A percentile compares a stretch with the other conserved stretches of the same genome.
phyloP scores from a whole-genome alignment of 2,888 invertebrate genomes.

The Eupithecia dodoneata region DNA sequence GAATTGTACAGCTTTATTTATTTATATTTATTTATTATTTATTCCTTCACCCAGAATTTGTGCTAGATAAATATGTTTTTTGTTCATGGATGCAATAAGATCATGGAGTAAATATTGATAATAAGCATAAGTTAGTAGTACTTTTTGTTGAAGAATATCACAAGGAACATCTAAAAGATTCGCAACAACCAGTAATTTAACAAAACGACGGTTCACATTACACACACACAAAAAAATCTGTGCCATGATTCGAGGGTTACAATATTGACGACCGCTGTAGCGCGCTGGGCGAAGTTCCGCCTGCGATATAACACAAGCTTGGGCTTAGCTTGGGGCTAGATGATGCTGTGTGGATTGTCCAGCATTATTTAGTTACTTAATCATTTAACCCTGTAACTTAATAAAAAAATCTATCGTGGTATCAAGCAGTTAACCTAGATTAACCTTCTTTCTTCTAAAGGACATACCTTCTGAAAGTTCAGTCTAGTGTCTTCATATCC shows the following conservation, averaged over 20 bases:
- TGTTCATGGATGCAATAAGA: no score
- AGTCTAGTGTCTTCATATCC: slow-evolving; percentile 85
- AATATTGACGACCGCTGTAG: background rate
- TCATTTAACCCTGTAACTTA: background rate
- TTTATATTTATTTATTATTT: no score
- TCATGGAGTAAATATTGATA: no score
- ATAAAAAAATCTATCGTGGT: background rate
- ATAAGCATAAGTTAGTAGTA: background rate
- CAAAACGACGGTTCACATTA: background rate
- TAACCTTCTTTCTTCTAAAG: background rate
- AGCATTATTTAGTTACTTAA: no score
- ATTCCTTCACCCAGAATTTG: background rate
- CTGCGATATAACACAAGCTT: no score
- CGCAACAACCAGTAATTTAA: background rate
- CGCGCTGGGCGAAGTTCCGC: no score
- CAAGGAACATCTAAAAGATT: background rate
- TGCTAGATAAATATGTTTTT: background rate
- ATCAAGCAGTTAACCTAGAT: background rate
- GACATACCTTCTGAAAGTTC: slow-evolving; percentile 81
- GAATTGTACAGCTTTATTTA: no score
- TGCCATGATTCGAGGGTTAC: background rate
- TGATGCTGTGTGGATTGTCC: no score
- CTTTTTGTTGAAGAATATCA: background rate
- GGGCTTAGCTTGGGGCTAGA: no score
- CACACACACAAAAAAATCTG: background rate